These are phyloP conservation scores for Alca torda DNA, from an alignment of 2,797 vertebrate genomes.

Conservation along the genomic window DNA sequence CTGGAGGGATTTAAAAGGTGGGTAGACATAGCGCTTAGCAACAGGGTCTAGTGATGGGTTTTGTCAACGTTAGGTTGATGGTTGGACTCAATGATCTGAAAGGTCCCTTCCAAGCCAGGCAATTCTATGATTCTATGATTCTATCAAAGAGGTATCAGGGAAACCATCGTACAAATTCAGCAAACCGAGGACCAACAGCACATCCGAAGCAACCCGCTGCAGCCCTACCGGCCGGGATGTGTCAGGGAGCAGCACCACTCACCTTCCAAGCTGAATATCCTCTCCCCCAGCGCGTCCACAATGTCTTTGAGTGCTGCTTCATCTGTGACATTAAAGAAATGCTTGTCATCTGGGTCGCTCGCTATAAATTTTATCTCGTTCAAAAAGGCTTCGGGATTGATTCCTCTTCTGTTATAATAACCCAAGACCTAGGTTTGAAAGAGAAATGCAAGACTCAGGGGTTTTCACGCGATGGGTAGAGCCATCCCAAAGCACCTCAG, in stretches of 20 bases:
- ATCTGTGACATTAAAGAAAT: conserved; percentile 97
- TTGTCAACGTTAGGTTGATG: too few species aligned
- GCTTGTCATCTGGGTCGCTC: conserved; percentile 96
- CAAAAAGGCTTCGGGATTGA: conserved; percentile 94
- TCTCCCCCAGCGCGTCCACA: conserved; percentile 93
- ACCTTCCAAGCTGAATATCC: conserved; percentile 98
- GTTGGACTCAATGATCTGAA: too few species aligned
- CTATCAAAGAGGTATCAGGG: fast-evolving
- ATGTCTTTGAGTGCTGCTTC: conserved; percentile 97
- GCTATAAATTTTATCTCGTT: conserved; percentile 97
- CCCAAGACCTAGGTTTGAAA: conserved; percentile 86
- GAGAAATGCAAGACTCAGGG: fast-evolving
- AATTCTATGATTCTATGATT: too few species aligned
- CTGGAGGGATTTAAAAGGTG: too few species aligned
- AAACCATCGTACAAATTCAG: background rate
- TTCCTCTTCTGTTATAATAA: conserved; percentile 96
- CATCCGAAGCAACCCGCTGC: background rate
- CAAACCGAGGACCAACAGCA: fast-evolving
- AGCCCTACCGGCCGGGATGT: fast-evolving
- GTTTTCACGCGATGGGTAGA: fast-evolving
- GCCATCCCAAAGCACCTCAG: background rate
- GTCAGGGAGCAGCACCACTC: background rate
- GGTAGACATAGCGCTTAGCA: too few species aligned
- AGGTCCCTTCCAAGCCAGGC: too few species aligned
- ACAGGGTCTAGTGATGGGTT: too few species aligned